Evolutionary conservation across 37 sponge, comb jelly and placozoan genomes (phyloP).

Genomic region (Mnemiopsis leidyi): DNA sequence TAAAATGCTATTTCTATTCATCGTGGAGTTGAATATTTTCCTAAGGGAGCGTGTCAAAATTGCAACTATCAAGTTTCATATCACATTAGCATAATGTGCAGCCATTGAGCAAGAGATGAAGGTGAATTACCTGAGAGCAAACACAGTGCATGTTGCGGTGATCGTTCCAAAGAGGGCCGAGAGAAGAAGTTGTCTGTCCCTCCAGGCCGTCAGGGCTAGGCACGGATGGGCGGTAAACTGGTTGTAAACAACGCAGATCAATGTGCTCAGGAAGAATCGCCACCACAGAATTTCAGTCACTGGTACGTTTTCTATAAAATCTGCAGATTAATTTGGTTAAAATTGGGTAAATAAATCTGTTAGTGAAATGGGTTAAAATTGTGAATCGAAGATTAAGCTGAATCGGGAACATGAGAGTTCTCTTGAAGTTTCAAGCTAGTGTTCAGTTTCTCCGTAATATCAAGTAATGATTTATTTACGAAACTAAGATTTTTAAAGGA

Average conservation of each 20-base stretch:
- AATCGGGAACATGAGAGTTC: too few relatives aligned
- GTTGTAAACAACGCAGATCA: not conserved
- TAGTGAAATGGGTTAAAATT: too few relatives aligned
- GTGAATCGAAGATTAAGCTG: too few relatives aligned
- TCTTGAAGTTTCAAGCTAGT: too few relatives aligned
- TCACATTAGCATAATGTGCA: too few relatives aligned
- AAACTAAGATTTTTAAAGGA: not conserved
- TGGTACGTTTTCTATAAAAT: not conserved
- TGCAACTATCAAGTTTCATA: too few relatives aligned
- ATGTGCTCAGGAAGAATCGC: not conserved
- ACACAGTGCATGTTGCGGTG: slow-evolving; percentile 45
- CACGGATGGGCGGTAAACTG: not conserved
- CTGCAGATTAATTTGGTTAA: not conserved
- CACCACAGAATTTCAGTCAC: slow-evolving; percentile 39
- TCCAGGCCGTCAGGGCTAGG: not conserved
- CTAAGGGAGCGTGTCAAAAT: too few relatives aligned
- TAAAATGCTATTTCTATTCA: too few relatives aligned
- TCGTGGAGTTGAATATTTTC: too few relatives aligned
- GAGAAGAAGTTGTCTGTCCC: not conserved
- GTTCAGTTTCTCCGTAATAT: too few relatives aligned
- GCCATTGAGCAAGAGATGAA: too few relatives aligned
- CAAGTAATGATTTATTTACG: not conserved
- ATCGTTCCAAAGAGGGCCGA: slow-evolving; percentile 33
- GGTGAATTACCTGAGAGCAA: slow-evolving; percentile 26
- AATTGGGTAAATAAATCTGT: too few relatives aligned